Conservation (phyloP, 2,113 vertebrate species). For the Poeciliopsis occidentalis region DNA sequence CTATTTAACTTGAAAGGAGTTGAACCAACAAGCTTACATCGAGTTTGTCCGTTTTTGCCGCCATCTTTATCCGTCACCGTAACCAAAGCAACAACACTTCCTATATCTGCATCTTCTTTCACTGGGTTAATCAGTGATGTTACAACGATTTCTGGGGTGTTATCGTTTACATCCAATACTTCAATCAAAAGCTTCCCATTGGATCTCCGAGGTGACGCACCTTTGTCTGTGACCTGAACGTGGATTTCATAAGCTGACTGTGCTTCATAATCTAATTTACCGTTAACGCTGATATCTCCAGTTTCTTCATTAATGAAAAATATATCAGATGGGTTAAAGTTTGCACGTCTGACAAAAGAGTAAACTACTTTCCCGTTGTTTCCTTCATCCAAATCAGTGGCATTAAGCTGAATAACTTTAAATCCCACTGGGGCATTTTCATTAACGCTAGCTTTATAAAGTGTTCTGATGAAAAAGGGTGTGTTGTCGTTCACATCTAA, state of each 20-base stretch:
- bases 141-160: slow-evolving; percentile 83
- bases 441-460: slow-evolving; percentile 71
- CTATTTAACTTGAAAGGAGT: slow-evolving; percentile 65
- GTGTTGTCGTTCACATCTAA: slow-evolving; percentile 70
- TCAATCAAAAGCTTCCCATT: slow-evolving; percentile 85
- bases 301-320: slow-evolving; percentile 79
- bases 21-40: slow-evolving; percentile 43
- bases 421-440: slow-evolving; percentile 58
- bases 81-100: slow-evolving; percentile 86
- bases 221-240: slow-evolving; percentile 66
- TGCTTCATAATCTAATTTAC: slow-evolving; percentile 76
- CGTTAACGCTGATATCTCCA: slow-evolving; percentile 80
- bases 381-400: slow-evolving; percentile 78
- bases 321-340: slow-evolving; percentile 66
- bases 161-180: slow-evolving; percentile 87
- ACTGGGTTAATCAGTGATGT: slow-evolving; percentile 82
- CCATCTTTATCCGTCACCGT: slow-evolving; percentile 84
- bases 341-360: slow-evolving; percentile 80
- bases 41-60: slow-evolving; percentile 54
- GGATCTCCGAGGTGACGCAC: slow-evolving; percentile 28
- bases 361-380: slow-evolving; percentile 60
- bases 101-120: slow-evolving; percentile 81
- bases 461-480: slow-evolving; percentile 62
- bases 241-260: slow-evolving; percentile 68
- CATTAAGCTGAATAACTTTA: slow-evolving; percentile 59